Base-by-base conservation (phyloP, 1,140 invertebrate genomes). In the Elymnias hypermnestra region DNA sequence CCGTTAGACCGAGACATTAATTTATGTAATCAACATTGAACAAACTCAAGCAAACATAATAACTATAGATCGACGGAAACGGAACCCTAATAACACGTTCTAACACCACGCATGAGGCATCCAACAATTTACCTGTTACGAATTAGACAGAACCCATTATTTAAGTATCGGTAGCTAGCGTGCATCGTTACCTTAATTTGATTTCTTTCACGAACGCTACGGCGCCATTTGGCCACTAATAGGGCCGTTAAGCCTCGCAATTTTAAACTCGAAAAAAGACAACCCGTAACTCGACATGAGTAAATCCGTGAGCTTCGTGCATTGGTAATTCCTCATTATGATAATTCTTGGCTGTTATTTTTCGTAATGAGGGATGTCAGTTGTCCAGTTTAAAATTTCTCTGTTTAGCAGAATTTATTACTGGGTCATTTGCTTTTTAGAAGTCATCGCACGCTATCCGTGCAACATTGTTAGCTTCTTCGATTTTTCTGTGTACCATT, bases 141-240 rank as follows among this genome's bases (percentile, higher is more conserved):
- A 76, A 76, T 81, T 81, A 83, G 75, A 78, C 62, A 51, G 50
- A 82, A 79, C 77, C 73, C 73, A 69, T 78, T 73, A 83, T 75
- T 69, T 72, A 56, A 58, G 63, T 72, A 79, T 74, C 71, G 72
- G 77, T 75, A 71, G 79, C 67, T 82, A 69, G 73, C 75, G 75
- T 84, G 81, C 64, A 57, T 77, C 63, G 68, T 83, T 81, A 78
- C 64, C 61, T 64, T 75, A 79, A 84, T 84, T 79, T 74, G 75
- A 81, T 82, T 81, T 82, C 66, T 71, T 77, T 72, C 64, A 72
- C 72, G 71, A 72, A 74, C 72, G 47, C 48, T 51, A 57, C 60
- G 53, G 59, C 75, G 64, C 75, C 79, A 82, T 82, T 79, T 83
- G 79, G 77, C 63, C 59, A 57, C 68, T 81, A 83, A 83, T 72